Evolutionary conservation across 2,888 invertebrate species (phyloP).

Genomic region (Cheilosia scutellata): DNA sequence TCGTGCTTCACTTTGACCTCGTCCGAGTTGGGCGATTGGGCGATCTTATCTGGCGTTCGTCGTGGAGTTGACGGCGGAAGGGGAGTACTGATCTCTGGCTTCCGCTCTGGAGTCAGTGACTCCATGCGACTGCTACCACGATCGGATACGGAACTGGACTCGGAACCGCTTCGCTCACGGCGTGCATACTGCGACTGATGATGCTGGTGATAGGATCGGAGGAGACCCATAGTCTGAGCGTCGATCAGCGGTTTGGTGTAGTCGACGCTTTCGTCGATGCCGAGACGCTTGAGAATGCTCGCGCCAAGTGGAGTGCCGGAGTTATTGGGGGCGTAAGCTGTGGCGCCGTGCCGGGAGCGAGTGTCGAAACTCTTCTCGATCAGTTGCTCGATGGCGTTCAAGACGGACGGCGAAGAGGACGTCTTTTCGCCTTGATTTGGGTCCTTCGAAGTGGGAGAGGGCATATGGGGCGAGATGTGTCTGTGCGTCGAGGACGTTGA

Average conservation of each 20-base stretch:
- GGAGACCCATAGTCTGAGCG: constrained; percentile 93
- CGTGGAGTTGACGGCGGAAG: constrained; percentile 83
- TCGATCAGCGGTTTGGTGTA: constrained; percentile 96
- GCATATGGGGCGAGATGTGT: constrained; percentile 89
- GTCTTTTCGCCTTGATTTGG: constrained; percentile 86
- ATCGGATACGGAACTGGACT: constrained; percentile 94
- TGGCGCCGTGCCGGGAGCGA: constrained; percentile 87
- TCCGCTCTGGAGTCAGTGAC: constrained; percentile 92
- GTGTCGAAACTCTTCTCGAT: constrained; percentile 99
- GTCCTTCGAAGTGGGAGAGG: constrained; percentile 85
- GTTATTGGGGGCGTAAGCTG: constrained; percentile 83
- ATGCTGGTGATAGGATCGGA: constrained; percentile 91
- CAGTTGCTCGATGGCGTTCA: constrained; percentile 97
- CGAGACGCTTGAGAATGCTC: constrained; percentile 94
- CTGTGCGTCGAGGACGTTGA: constrained; percentile 89
- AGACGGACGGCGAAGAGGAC: constrained; percentile 93
- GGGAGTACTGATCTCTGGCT: constrained; percentile 85
- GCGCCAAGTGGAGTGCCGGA: constrained; percentile 92
- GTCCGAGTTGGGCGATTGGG: constrained; percentile 76
- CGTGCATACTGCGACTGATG: constrained; percentile 88
- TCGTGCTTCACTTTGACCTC: constrained; percentile 82
- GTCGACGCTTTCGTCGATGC: constrained; percentile 96
- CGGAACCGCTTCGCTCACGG: constrained; percentile 92
- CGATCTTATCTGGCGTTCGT: constrained; percentile 85
- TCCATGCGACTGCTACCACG: constrained; percentile 92